Evolutionary conservation across 1,140 invertebrate species (phyloP).

Genomic region (Saccostrea cuccullata): DNA sequence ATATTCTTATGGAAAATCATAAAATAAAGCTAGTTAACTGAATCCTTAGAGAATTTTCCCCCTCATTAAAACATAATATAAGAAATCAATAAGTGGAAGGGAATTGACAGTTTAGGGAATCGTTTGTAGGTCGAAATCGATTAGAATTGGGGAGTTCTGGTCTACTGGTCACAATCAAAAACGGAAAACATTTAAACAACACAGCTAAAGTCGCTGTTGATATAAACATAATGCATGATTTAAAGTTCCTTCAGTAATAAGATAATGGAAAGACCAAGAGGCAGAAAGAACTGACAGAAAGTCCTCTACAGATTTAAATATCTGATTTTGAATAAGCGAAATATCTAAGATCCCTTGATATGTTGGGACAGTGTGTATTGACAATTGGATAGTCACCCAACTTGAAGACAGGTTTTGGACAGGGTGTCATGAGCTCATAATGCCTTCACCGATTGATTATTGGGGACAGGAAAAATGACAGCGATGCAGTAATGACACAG

Average conservation of each 20-base stretch:
- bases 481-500: conserved; percentile 8
- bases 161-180: conserved; percentile 13
- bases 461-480: neutral
- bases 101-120: neutral
- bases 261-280: conserved; percentile 27
- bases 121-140: neutral
- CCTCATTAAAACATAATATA: too few relatives aligned
- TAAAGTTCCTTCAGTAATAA: neutral
- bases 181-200: conserved; percentile 10
- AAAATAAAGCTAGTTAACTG: too few relatives aligned
- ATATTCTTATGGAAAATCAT: too few relatives aligned
- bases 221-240: conserved; percentile 1
- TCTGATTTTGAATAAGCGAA: neutral
- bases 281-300: neutral
- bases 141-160: conserved; percentile 30
- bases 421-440: neutral
- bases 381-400: conserved; percentile 25
- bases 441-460: neutral
- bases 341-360: neutral
- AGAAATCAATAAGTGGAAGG: neutral
- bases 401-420: neutral
- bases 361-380: neutral
- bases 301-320: neutral
- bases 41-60: too few relatives aligned
- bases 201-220: neutral